phyloP scores from a whole-genome alignment of 1,140 invertebrate genomes.

The Callitettix versicolor region DNA sequence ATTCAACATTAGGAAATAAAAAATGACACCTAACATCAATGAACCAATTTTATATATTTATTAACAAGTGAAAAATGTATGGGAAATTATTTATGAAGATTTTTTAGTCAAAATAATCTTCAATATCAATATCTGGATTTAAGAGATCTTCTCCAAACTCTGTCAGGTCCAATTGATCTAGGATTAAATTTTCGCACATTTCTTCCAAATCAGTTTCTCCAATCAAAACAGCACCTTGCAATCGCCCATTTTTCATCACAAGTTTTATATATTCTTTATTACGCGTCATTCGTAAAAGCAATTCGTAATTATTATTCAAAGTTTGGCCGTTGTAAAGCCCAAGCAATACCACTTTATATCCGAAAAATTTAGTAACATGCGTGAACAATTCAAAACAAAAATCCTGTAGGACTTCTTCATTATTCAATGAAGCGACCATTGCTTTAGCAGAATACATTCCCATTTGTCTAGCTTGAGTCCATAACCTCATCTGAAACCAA shows the following conservation, averaged over 20 bases:
- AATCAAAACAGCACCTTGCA: slow-evolving; percentile 90
- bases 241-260: slow-evolving; percentile 68
- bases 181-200: slow-evolving; percentile 95
- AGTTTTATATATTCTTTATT: slow-evolving; percentile 84
- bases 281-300: slow-evolving; percentile 76
- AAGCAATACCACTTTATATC: slow-evolving; percentile 85
- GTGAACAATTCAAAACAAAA: slow-evolving; percentile 97
- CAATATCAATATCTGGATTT: slow-evolving; percentile 92
- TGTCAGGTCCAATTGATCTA: slow-evolving; percentile 86
- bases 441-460: slow-evolving; percentile 84
- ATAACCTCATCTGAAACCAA: slow-evolving; percentile 95
- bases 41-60: no score
- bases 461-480: slow-evolving; percentile 98
- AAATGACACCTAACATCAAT: no score
- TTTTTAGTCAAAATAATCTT: slow-evolving; percentile 99
- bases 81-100: no score
- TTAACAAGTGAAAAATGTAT: no score
- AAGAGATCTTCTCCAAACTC: slow-evolving; percentile 84
- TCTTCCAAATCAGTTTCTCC: slow-evolving; percentile 96
- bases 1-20: no score
- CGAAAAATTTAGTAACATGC: slow-evolving; percentile 92
- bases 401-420: slow-evolving; percentile 64
- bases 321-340: slow-evolving; percentile 92
- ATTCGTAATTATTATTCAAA: slow-evolving; percentile 71
- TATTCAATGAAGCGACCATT: slow-evolving; percentile 58